phyloP scores from a whole-genome alignment of 2,888 invertebrate genomes.

The Neoaliturus tenellus region DNA sequence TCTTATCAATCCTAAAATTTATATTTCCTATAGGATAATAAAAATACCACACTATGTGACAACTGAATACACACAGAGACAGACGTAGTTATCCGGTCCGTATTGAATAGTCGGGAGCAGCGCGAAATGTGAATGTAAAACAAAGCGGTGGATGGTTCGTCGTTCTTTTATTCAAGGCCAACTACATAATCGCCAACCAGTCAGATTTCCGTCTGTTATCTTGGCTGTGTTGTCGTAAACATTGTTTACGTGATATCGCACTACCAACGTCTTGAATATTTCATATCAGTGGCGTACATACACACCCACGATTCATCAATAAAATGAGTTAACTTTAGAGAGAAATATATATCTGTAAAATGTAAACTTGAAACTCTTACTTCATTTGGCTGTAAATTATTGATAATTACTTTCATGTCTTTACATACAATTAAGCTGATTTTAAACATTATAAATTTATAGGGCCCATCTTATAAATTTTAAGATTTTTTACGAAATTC shows the following conservation, averaged over 20 bases:
- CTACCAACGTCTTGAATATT: not conserved
- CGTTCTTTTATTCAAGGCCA: conserved; percentile 49
- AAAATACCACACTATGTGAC: not conserved
- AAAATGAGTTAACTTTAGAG: no score
- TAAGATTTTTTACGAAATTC: no score
- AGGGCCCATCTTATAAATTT: no score
- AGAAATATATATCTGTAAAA: no score
- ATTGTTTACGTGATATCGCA: conserved; percentile 31
- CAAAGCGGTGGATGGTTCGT: not conserved
- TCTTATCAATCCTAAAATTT: not conserved
- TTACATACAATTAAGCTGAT: no score
- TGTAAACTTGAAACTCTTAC: no score
- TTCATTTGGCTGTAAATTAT: no score
- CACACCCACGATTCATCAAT: not conserved
- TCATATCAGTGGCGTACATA: not conserved
- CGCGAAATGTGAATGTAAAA: conserved; percentile 29
- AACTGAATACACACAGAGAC: not conserved
- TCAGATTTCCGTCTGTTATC: conserved; percentile 34
- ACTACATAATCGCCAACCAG: conserved; percentile 49
- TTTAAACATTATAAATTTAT: no score
- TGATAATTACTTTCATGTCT: no score
- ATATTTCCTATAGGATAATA: not conserved
- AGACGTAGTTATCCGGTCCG: not conserved
- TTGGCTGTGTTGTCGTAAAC: conserved; percentile 25
- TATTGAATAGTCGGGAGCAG: not conserved